Base-by-base conservation (phyloP, 2,888 invertebrate genomes). In the Eilema caniola region DNA sequence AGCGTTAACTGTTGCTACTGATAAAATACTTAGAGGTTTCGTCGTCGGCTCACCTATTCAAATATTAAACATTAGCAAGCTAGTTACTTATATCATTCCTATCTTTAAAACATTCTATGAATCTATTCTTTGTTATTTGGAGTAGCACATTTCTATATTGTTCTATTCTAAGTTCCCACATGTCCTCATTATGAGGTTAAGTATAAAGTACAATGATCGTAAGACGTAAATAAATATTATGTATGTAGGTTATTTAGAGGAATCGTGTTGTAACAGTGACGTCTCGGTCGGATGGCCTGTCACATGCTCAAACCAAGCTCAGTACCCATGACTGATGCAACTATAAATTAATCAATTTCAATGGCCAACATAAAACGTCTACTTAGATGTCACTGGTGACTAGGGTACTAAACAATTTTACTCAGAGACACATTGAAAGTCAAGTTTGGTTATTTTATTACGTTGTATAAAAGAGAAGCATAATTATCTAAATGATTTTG, bases 321-420 rank as follows among this genome's bases (percentile, higher is more conserved):
- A 62, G 68, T 80, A 77, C 79, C 84, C 84, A 83, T 83, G 84
- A 83, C 82, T 80, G 77, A 77, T 71, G 71, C 75, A 77, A 83
- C 83, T 77, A 83, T 83, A 82, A 82, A 81, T 79, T 83, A 83
- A 82, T 83, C 78, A 78, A 81, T 81, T 78, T 76, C 75, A 74
- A 78, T 77, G 81, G 71, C 70, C 73, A 69, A 79, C 74, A 83
- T 82, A 80, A 81, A 66, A 81, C 67, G 67, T 77, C 73, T 73
- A 81, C 72, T 83, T 81, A 81, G 82, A 79, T 77, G 74, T 80
- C 76, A 75, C 66, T 63, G 28, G 70, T 72, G 62, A 71, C 72
- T 41, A 72, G 67, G 72, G 62, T 24, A 53, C 61, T 60, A 65
- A 53, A 65, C 64, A 28, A 64, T 64, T 28, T 53, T 47, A 64